Evolutionary conservation across 35 echinoderm and acorn worm genomes (phyloP), one percentile per base, ranked within the genome.

Genomic region (Heliocidaris tuberculata): DNA sequence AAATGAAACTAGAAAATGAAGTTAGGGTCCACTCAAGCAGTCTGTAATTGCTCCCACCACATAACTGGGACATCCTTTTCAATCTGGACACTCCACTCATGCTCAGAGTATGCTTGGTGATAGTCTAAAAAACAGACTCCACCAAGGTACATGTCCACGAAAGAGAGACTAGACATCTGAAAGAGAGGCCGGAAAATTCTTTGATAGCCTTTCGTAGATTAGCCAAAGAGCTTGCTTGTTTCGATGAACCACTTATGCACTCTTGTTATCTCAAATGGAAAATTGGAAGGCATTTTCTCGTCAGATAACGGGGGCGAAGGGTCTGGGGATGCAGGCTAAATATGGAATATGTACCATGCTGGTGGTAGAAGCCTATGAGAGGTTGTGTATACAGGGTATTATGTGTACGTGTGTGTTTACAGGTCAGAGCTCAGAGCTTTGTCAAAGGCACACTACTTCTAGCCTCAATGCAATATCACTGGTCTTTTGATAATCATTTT

Each of bases 331-430:
- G 15, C 65, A 78, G 65, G 65, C 65, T 78, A 78, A 78, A 78
- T 78, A 78, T 78, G 65, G 65, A 78, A 78, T n/a, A 78, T 78
- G 65, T 78, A 78, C 65, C 65, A 78, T n/a, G 21, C 65, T 78
- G 27, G 65, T 42, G 6, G 65, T 3, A 21, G 21, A 78, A 78
- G 65, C 65, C 61, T 24, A 71, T 78, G 65, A 78, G 65, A 78
- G 65, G 27, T 24, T 78, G 65, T 78, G 65, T 78, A 78, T n/a
- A 78, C 65, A 78, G 65, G 19, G 21, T 78, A 78, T 78, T 78
- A 78, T 78, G 65, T 78, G 65, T 78, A 78, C 24, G 65, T 78
- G 65, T 78, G 65, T 78, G 65, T 78, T 78, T 78, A 78, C 65
- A 78, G 65, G 65, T 78, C 65, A 78, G 65, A 78, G 3, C 65